Conservation (phyloP, 1,140 invertebrate genomes). For the Lasioglossum albipes region DNA sequence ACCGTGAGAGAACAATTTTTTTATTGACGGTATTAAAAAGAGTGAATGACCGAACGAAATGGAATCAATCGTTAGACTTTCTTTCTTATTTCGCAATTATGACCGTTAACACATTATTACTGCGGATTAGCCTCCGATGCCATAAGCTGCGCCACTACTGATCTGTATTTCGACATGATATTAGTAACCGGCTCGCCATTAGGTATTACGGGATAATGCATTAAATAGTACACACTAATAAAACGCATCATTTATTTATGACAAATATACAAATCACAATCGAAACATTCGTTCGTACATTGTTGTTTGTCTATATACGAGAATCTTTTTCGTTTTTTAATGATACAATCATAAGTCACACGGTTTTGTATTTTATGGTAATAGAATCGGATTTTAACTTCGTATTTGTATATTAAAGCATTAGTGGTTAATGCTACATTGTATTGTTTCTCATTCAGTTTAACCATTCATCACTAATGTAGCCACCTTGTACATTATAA, state of each 20-base stretch:
- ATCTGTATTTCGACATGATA: slow-evolving; percentile 10
- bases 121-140: slow-evolving; percentile 22
- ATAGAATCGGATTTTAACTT: background rate
- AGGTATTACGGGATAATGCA: slow-evolving; percentile 1
- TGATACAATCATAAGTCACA: background rate
- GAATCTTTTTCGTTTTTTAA: slow-evolving; percentile 8
- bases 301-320: slow-evolving; percentile 15
- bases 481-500: slow-evolving; percentile 44
- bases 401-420: background rate
- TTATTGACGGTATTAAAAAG: slow-evolving; percentile 25
- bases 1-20: slow-evolving; percentile 1
- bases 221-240: slow-evolving; percentile 20
- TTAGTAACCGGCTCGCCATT: background rate
- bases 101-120: background rate
- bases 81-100: slow-evolving; percentile 4
- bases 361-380: slow-evolving; percentile 18
- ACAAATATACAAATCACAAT: background rate
- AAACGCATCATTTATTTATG: slow-evolving; percentile 15
- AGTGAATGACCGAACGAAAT: background rate
- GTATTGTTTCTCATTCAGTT: slow-evolving; percentile 28
- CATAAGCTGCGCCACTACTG: slow-evolving; percentile 22
- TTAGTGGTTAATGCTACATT: slow-evolving; percentile 15
- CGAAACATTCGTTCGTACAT: background rate
- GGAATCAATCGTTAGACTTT: slow-evolving; percentile 8
- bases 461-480: slow-evolving; percentile 26